A percentile compares a stretch with the other conserved stretches of the same genome.
Conservation (phyloP, 2,797 vertebrate species). For the Clarias platycephalus region DNA sequence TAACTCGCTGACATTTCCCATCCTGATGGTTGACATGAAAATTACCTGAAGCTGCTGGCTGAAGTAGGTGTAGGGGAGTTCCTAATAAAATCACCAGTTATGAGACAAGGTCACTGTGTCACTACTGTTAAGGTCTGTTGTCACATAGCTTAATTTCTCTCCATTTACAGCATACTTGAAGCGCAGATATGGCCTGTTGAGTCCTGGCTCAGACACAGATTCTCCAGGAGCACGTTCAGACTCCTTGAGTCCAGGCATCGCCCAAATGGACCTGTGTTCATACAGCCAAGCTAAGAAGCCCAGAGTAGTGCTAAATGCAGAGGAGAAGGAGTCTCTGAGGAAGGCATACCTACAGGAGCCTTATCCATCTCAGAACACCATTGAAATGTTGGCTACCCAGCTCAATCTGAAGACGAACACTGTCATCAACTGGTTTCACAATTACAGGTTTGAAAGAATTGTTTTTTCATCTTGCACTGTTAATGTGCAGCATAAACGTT, state of each 20-base stretch:
- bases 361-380: conserved; percentile 97
- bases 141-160: background rate
- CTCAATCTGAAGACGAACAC: conserved; percentile 98
- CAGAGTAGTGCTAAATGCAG: conserved; percentile 89
- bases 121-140: background rate
- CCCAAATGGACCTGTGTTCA: conserved; percentile 82
- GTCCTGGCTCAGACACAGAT: conserved; percentile 89
- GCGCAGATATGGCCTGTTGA: conserved; percentile 91
- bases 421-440: conserved; percentile 99
- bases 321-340: conserved; percentile 93
- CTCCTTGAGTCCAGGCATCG: conserved; percentile 86
- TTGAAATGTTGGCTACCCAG: conserved; percentile 91
- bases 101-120: background rate
- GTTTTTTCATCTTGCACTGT: background rate
- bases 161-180: conserved; percentile 87
- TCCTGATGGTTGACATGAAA: background rate
- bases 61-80: background rate
- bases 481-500: background rate
- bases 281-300: conserved; percentile 93
- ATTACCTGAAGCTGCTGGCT: background rate
- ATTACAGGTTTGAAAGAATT: conserved; percentile 85
- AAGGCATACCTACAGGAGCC: conserved; percentile 94
- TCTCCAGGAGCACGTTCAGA: conserved; percentile 85
- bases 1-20: background rate
- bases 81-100: background rate